Conservation (phyloP, 2,113 vertebrate genomes). For the Eudorcas thomsonii region DNA sequence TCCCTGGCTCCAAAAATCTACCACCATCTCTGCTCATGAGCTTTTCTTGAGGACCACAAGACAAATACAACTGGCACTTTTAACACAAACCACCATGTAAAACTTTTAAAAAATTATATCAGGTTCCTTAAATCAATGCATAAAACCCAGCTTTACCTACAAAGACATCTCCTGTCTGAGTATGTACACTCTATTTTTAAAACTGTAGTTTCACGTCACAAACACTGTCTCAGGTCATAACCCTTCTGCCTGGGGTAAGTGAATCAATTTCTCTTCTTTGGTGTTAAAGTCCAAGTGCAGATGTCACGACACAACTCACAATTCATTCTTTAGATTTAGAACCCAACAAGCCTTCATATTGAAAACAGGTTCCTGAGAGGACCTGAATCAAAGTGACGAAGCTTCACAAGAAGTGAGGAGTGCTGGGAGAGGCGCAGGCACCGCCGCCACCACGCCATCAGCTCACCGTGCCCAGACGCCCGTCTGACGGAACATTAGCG, state of each 20-base stretch:
- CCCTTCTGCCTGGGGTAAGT: neutral
- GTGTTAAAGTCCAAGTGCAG: neutral
- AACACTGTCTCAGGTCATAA: neutral
- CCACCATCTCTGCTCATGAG: slow-evolving; percentile 36
- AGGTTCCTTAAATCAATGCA: slow-evolving; percentile 18
- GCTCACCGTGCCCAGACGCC: neutral
- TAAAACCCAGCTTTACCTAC: slow-evolving; percentile 4
- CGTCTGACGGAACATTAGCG: too few relatives aligned
- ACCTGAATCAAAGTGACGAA: neutral
- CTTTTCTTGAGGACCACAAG: slow-evolving; percentile 37
- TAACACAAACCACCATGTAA: neutral
- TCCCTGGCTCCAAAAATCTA: slow-evolving; percentile 31
- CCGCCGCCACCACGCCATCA: accelerated
- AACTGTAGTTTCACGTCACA: slow-evolving; percentile 56
- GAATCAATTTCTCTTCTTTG: neutral
- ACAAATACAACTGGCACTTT: slow-evolving; percentile 49
- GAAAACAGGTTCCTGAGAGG: neutral
- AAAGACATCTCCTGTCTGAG: slow-evolving; percentile 40
- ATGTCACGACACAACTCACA: neutral
- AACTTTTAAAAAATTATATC: neutral
- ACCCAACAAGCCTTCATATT: neutral
- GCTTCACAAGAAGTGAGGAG: neutral
- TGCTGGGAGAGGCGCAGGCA: neutral
- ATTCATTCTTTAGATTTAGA: neutral
- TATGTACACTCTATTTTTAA: slow-evolving; percentile 8